Evolutionary conservation across 2,888 invertebrate genomes (phyloP).

Genomic region (Rhodophaea formosa): DNA sequence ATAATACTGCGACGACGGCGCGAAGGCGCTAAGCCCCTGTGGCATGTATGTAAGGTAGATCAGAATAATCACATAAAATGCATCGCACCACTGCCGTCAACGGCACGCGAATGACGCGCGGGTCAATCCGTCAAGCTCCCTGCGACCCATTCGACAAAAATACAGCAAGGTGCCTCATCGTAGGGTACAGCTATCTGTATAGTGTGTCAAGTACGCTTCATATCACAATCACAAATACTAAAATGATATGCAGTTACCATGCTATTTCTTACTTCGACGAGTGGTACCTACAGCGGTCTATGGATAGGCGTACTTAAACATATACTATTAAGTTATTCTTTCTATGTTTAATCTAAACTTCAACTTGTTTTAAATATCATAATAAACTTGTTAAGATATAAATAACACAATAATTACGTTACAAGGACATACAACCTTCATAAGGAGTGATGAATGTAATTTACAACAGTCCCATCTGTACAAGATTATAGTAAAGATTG

Average conservation of each 20-base stretch:
- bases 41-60: too few species aligned
- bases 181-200: background rate
- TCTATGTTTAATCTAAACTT: slow-evolving; percentile 61
- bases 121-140: too few species aligned
- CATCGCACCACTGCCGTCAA: background rate
- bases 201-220: slow-evolving; percentile 19
- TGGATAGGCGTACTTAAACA: slow-evolving; percentile 54
- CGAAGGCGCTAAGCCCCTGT: too few species aligned
- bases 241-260: slow-evolving; percentile 48
- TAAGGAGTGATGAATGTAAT: slow-evolving; percentile 66
- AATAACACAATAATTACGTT: slow-evolving; percentile 73
- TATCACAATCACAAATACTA: slow-evolving; percentile 34
- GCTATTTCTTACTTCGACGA: slow-evolving; percentile 40
- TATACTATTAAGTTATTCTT: slow-evolving; percentile 56
- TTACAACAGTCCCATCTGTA: slow-evolving; percentile 49
- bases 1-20: too few species aligned
- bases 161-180: background rate
- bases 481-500: slow-evolving; percentile 5
- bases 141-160: too few species aligned
- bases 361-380: slow-evolving; percentile 60
- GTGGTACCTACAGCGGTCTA: slow-evolving; percentile 42
- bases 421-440: slow-evolving; percentile 76
- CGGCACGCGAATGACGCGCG: too few species aligned
- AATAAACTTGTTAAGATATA: slow-evolving; percentile 70
- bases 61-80: too few species aligned